Conservation (phyloP, 2,888 invertebrate genomes). For the Leptogaster cylindrica region DNA sequence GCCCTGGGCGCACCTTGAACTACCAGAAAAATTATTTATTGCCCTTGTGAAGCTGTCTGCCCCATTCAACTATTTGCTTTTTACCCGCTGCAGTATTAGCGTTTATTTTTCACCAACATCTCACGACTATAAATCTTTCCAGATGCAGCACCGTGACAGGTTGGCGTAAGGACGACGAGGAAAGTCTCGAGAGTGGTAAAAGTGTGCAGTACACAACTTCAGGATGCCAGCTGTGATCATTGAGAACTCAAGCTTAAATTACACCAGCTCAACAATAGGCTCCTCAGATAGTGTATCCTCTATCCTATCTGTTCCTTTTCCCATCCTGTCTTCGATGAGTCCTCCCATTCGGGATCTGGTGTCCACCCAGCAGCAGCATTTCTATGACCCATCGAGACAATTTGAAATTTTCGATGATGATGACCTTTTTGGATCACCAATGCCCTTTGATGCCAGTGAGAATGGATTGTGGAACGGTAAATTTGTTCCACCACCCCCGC, state of each 20-base stretch:
- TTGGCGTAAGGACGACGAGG: slow-evolving; percentile 16
- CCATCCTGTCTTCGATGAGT: neutral
- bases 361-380: neutral
- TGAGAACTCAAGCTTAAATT: slow-evolving; percentile 42
- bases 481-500: slow-evolving; percentile 72
- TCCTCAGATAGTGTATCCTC: slow-evolving; percentile 10
- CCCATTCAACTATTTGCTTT: slow-evolving; percentile 33
- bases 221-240: slow-evolving; percentile 43
- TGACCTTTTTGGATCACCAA: slow-evolving; percentile 61
- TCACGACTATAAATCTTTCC: slow-evolving; percentile 30
- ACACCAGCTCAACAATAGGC: slow-evolving; percentile 28
- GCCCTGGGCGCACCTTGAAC: slow-evolving; percentile 30
- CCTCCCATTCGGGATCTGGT: slow-evolving; percentile 25
- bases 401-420: slow-evolving; percentile 53
- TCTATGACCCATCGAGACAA: neutral
- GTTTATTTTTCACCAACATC: slow-evolving; percentile 19
- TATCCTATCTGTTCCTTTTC: slow-evolving; percentile 34
- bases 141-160: slow-evolving; percentile 32
- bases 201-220: neutral
- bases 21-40: slow-evolving; percentile 44
- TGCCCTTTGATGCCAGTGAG: slow-evolving; percentile 62
- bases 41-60: slow-evolving; percentile 22
- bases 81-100: slow-evolving; percentile 17
- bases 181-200: neutral
- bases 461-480: slow-evolving; percentile 62